Evolutionary conservation across 2,797 vertebrate species (phyloP), one percentile per base, ranked within the genome.

Genomic region (Distichodus sexfasciatus): DNA sequence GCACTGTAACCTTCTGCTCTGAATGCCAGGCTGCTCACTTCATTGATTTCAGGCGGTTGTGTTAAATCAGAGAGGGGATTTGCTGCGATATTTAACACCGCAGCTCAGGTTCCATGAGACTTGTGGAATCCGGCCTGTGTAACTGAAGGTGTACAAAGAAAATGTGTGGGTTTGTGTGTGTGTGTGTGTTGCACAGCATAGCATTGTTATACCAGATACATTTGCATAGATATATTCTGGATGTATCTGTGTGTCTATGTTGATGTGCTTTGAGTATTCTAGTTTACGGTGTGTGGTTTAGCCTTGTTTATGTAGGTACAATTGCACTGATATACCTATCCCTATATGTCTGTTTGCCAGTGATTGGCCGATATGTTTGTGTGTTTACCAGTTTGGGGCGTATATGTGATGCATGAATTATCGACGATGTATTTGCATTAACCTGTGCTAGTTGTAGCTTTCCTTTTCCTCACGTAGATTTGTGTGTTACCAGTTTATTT

Each of bases 1-100:
- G 23, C 61, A 26, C 41, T 31, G 24, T 55, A 69, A 63, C 59
- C 51, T 65, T 58, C 33, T 21, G 60, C 62, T 35, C 38, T 38
- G 53, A 47, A 55, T 75, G 47, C 62, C 60, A 36, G 71, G 8
- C 41, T 76, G 58, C 71, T 14, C 1, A n/a, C 35, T 64, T 26
- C 55, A 71, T 83, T 83, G 81, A 85, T 86, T 79, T 84, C 78
- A 77, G 82, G 79, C 76, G 82, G 82, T 81, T 82, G 76, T 87
- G 77, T 89, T 87, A 84, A 88, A 89, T 90, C 87, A 87, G 81
- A 82, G 60, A 3, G 36, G 72, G 85, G 79, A 87, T 86, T 85
- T 78, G 74, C 71, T 71, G 75, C 68, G 47, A 72, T 64, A 74
- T 76, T 79, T 82, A 78, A 85, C 78, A 76, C 78, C 70, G 70